Base-by-base conservation (phyloP, 2,113 vertebrate genomes). In the Channa argus region DNA sequence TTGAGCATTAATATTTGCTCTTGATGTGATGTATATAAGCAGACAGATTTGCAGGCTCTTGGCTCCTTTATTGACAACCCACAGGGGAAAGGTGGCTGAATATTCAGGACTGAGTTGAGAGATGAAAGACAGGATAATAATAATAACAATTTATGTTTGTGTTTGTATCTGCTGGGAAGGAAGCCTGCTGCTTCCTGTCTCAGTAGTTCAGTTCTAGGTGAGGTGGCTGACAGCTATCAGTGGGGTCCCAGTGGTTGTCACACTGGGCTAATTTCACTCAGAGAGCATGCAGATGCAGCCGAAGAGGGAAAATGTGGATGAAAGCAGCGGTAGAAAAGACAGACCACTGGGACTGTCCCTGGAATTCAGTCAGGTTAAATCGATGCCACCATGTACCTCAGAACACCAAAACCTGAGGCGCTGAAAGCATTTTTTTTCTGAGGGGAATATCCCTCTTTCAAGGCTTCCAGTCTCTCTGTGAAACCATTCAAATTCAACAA, bases 1-100 rank as follows among this genome's bases (percentile, higher is more conserved):
- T 89, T 86, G 91, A 82, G 90, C 88, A 89, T 92, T 92, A 90
- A 92, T 92, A 91, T 92, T 92, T 92, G 89, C 86, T 86, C 82
- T 90, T 92, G 90, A 87, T 88, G 83, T 88, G 83, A 90, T 85
- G 87, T 89, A 88, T 88, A 91, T 92, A 91, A 93, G 88, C 90
- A 92, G 89, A 87, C 83, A 84, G 81, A 88, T 88, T 86, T 85
- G 74, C 72, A 67, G 83, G 63, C 85, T 89, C 80, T 91, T 62
- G 73, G 81, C 82, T 92, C 72, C 55, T 87, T 83, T 79, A 78
- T 85, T 86, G 86, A 86, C 87, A 83, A 62, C 75, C 76, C 74
- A 77, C 38, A 45, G 67, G 74, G 79, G 75, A 53, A 52, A 56
- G 67, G 62, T 74, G 69, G 77, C 62, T 73, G 80, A 67, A 77